These are phyloP conservation scores for Sebastes taczanowskii DNA, from an alignment of 2,797 vertebrate genomes.

Conservation along the genomic window DNA sequence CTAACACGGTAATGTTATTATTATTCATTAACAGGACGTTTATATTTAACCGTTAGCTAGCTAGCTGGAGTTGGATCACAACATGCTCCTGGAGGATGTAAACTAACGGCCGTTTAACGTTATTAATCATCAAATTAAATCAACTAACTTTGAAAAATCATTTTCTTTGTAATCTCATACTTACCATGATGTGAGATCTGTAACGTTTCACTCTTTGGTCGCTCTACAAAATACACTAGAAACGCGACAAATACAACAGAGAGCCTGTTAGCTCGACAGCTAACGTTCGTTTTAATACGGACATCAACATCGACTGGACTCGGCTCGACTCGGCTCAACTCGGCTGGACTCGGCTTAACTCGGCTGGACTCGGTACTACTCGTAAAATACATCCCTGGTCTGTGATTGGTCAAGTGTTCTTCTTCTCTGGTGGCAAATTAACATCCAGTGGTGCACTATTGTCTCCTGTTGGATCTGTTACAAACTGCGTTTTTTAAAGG, in stretches of 20 bases:
- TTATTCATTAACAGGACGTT: accelerated
- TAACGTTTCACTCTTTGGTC: background rate
- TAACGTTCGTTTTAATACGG: constrained; percentile 1
- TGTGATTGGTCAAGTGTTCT: constrained; percentile 1
- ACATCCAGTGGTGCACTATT: accelerated
- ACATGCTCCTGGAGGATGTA: background rate
- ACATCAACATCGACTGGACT: background rate
- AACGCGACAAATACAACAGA: background rate
- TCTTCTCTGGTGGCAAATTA: constrained; percentile 27
- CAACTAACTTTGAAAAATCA: background rate
- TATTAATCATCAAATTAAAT: background rate
- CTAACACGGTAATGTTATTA: too few species aligned
- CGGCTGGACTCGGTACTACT: constrained; percentile 15
- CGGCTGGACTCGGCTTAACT: constrained; percentile 13
- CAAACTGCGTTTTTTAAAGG: background rate
- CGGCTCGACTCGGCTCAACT: background rate
- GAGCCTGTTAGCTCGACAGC: background rate
- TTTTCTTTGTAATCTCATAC: background rate
- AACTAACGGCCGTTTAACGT: background rate
- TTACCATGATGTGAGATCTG: constrained; percentile 37
- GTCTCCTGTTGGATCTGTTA: background rate
- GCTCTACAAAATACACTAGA: background rate
- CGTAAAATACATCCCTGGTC: background rate
- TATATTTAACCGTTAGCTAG: background rate
- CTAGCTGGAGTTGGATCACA: background rate